Evolutionary conservation across 2,797 vertebrate species (phyloP).

Genomic region (Gallirallus australis): DNA sequence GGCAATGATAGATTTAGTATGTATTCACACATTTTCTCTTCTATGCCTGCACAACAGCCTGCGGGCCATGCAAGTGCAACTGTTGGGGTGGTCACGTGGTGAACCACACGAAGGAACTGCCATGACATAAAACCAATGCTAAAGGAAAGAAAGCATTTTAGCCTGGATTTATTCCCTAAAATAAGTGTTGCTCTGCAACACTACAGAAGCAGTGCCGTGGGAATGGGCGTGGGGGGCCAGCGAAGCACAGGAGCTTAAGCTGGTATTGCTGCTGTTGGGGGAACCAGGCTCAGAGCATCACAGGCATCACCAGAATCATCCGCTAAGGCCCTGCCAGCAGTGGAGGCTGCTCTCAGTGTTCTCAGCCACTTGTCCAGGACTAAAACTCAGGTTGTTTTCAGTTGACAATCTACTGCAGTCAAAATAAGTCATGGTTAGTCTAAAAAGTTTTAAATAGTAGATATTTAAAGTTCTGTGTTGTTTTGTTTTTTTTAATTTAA

Average conservation of each 20-base stretch:
- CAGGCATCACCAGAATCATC: neutral
- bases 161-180: neutral
- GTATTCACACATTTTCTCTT: neutral
- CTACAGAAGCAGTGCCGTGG: neutral
- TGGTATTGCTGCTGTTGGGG: neutral
- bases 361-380: neutral
- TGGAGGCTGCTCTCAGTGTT: neutral
- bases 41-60: neutral
- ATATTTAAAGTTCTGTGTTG: neutral
- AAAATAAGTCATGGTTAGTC: neutral
- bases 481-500: neutral
- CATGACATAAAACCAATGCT: neutral
- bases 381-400: neutral
- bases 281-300: neutral
- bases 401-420: neutral
- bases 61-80: neutral
- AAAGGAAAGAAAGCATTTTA: neutral
- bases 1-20: neutral
- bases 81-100: rapidly evolving
- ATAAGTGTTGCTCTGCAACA: neutral
- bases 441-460: neutral
- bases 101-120: neutral
- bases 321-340: neutral
- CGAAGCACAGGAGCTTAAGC: neutral
- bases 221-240: neutral